Evolutionary conservation across 1,140 invertebrate species (phyloP), one percentile per base, ranked within the genome.

Genomic region (Metopolophium dirhodum): DNA sequence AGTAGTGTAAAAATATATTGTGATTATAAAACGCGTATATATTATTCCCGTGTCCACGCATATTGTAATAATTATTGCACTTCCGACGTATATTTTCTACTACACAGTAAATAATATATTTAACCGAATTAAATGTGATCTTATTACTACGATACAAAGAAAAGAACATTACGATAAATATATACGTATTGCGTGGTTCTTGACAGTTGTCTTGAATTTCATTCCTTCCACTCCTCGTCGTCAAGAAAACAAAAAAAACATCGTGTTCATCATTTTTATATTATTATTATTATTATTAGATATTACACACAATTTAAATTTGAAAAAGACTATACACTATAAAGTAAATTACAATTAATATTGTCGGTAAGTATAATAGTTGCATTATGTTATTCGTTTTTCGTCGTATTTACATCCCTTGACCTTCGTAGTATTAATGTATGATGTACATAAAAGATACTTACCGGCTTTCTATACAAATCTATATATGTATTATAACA

Each of bases 151-250:
- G 30, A n/a, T 77, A n/a, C 61, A 77, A 77, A 77, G 61, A n/a
- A 77, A 77, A 77, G 61, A n/a, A 77, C 11, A n/a, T 77, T n/a
- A 77, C 61, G n/a, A 77, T 77, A 77, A 77, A 77, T n/a, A n/a
- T 68, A 14, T 77, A 77, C 61, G n/a, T 77, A n/a, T 77, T 77
- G 61, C 61, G 61, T 77, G 61, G 61, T 77, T 77, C 14, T 77
- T 18, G 30, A 77, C 61, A 77, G 61, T 77, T 77, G 30, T 77
- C 61, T 77, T n/a, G 61, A n/a, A 77, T 77, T 68, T 68, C 30
- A 18, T n/a, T 68, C 6, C 14, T 77, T 77, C 14, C n/a, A n/a
- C 61, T 77, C 30, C 30, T 18, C 14, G 30, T 77, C 18, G 61
- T 77, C 30, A n/a, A 77, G 14, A 68, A 68, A 68, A 68, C 51